Base-by-base conservation (phyloP, 1,140 invertebrate genomes). In the Halictus rubicundus region DNA sequence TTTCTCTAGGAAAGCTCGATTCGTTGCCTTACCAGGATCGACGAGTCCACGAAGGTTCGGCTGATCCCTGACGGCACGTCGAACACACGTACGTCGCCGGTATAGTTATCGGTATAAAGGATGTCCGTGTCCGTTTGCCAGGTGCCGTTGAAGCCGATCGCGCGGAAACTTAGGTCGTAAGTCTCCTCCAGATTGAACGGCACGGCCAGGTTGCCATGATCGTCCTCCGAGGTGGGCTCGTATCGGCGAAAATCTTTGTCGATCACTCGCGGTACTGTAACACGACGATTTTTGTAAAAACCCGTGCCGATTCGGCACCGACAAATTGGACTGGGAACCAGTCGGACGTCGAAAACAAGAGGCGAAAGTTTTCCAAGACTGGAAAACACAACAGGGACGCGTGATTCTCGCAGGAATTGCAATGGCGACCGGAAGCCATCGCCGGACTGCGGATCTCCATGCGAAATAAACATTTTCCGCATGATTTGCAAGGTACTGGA, bases 91-190 rank as follows among this genome's bases (percentile, higher is more conserved):
- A 91, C 78, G 42, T 89, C 71, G 61, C 81, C 77, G 3, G 78
- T 66, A 1, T 78, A 27, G 49, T 39, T 19, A 60, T 90, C 65
- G 21, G 65, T 86, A 88, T 71, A 89, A 76, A 84, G 21, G 32
- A 92, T 88, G 71, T 89, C 88, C 12, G 83, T 89, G 19, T 84
- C 71, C 16, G 92, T 90, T 79, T 88, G 88, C 92, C 92, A 92
- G 42, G 87, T 90, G 39, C 89, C 92, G 54, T 92, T 92, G 84
- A 92, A 92, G n/a, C 32, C 64, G 76, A 65, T 61, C 78, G 80
- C 19, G 7, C 81, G 79, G 83, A 88, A 85, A 71, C 54, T 7
- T 9, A 49, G 9, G 2, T 37, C 16, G 57, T 83, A 86, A 27
- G 60, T 66, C 2, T 87, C 85, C 12, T 83, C 72, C 32, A 87